These are phyloP conservation scores for Ormyrus labotus DNA, from an alignment of 2,888 invertebrate genomes.

Conservation along the genomic window DNA sequence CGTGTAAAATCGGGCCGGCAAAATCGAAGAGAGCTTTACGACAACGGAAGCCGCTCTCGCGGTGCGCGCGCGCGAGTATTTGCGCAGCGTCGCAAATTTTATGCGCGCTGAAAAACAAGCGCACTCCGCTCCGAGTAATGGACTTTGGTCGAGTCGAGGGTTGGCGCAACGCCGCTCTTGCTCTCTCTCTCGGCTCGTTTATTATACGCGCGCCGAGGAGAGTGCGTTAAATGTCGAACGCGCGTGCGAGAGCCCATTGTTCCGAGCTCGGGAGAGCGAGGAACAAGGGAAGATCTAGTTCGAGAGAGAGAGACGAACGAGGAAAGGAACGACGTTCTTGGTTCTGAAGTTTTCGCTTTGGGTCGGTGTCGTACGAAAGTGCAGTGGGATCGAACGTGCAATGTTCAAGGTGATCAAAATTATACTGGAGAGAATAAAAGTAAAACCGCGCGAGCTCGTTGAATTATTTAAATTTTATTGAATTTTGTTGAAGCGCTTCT, in stretches of 20 bases:
- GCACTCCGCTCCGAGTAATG: background rate
- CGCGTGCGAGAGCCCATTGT: conserved; percentile 15
- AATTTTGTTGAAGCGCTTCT: no score
- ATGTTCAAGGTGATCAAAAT: no score
- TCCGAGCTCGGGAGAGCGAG: background rate
- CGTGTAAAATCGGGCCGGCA: conserved; percentile 40
- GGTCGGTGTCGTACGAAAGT: no score
- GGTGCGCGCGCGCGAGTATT: conserved; percentile 13
- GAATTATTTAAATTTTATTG: no score
- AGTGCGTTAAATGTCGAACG: conserved; percentile 19
- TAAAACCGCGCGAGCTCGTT: no score
- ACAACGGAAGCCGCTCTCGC: conserved; percentile 16
- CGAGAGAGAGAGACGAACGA: background rate
- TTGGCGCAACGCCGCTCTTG: background rate
- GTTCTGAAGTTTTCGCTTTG: background rate
- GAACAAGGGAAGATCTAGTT: background rate
- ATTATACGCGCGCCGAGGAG: conserved; percentile 1
- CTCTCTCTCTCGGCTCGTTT: background rate
- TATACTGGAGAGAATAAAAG: no score
- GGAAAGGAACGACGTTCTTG: background rate
- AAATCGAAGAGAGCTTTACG: conserved; percentile 38
- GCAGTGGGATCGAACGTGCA: no score
- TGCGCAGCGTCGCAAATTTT: conserved; percentile 36
- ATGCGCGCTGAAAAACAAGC: conserved; percentile 9
- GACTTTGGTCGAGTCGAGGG: background rate